Evolutionary conservation across 2,113 vertebrate genomes (phyloP), one percentile per base, ranked within the genome.

Genomic region (Aphyosemion australe): DNA sequence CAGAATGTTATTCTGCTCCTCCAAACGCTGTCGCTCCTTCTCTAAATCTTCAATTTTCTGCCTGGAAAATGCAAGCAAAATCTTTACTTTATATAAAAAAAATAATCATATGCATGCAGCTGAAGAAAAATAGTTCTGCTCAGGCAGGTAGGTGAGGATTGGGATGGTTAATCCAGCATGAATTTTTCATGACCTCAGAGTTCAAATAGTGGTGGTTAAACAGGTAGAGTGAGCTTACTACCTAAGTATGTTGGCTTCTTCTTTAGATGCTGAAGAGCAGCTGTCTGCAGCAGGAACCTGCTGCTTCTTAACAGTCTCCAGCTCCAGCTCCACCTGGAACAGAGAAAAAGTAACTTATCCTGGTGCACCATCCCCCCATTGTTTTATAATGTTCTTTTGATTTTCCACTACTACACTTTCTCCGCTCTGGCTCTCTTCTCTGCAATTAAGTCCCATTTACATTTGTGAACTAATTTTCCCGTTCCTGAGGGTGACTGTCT

Each of bases 31-130:
- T 21, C 95, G 93, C 59, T 96, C 96, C 0, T 83, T 64, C 65
- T 98, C 97, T 65, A 99, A 85, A 80, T 98, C 96, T 86, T 99
- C 97, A 14, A 99, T 90, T 90, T 99, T 98, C 82, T 94, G 55
- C 84, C 97, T 99, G 88, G 20, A 83, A 64, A 67, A 66, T 19
- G 61, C 53, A 69, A 52, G 41, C n/a, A 53, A 15, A 54, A 60
- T 58, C 34, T 56, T 31, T 15, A 31, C 16, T 48, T 42, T 18
- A 61, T 3, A 41, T 12, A 64, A 49, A 19, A 51, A 6, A 52
- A 31, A 31, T 1, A 26, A 13, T n/a, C 5, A n/a, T 21, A 2
- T 21, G 57, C 46, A 64, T 37, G 57, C 45, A 41, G 31, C 19
- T 13, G 19, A 69, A 19, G 49, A 37, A 5, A 32, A 32, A n/a